phyloP scores from a whole-genome alignment of 2,113 vertebrate species.

The Panthera uncia region DNA sequence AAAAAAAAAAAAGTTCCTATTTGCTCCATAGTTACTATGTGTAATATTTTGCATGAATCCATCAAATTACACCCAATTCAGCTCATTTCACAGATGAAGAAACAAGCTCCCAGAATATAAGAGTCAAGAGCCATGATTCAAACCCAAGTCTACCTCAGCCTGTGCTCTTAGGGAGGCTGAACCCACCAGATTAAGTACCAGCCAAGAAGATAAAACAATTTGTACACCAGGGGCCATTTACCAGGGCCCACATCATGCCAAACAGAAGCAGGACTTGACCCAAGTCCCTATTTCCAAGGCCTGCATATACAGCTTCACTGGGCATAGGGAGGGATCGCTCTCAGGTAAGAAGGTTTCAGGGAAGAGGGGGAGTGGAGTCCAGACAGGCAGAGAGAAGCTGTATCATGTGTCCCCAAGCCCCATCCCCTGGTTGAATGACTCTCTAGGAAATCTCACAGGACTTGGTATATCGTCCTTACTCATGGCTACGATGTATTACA shows the following conservation, averaged over 20 bases:
- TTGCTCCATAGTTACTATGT: not conserved
- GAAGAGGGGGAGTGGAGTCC: not conserved
- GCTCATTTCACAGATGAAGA: slow-evolving; percentile 5
- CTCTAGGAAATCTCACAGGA: not conserved
- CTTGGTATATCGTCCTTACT: not conserved
- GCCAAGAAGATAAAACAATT: not conserved
- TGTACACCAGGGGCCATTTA: not conserved
- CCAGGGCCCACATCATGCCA: not conserved
- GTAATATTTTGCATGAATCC: not conserved
- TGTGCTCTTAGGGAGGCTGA: not conserved
- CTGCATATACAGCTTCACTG: not conserved
- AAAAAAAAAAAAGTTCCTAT: not conserved
- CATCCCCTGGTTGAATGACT: not conserved
- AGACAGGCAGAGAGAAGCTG: not conserved
- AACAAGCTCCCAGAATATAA: not conserved
- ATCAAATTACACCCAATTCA: not conserved
- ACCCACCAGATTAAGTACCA: slow-evolving; percentile 2
- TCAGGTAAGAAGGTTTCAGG: not conserved
- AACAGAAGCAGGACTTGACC: not conserved
- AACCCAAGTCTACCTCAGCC: not conserved
- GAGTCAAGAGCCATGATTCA: not conserved
- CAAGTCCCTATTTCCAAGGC: not conserved
- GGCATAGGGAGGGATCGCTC: not conserved
- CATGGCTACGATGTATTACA: not conserved
- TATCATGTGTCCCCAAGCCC: not conserved